Evolutionary conservation across 2,797 vertebrate species (phyloP).

Genomic region (Hipposideros larvatus): DNA sequence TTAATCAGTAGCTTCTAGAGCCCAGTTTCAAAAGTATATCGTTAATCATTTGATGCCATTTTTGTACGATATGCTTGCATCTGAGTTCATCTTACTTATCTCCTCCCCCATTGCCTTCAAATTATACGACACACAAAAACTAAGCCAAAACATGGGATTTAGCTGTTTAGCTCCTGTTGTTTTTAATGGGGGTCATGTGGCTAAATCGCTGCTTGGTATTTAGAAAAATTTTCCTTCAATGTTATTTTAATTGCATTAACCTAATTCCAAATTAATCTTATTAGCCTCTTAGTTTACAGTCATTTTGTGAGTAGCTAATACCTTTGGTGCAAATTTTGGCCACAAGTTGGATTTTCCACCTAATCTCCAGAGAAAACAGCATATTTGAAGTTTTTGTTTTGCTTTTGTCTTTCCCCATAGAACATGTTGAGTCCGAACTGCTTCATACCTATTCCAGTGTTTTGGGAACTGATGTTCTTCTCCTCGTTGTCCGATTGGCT

Average conservation of each 20-base stretch:
- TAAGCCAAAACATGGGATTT: slow-evolving; percentile 70
- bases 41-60: background rate
- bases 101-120: background rate
- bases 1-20: background rate
- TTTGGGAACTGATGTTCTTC: slow-evolving; percentile 90
- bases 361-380: background rate
- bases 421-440: slow-evolving; percentile 93
- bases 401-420: slow-evolving; percentile 82
- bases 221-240: slow-evolving; percentile 71
- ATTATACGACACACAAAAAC: background rate
- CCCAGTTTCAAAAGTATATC: background rate
- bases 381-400: background rate
- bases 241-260: slow-evolving; percentile 79
- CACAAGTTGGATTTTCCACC: slow-evolving; percentile 22
- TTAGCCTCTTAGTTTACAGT: slow-evolving; percentile 73
- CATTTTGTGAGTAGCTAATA: slow-evolving; percentile 56
- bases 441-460: slow-evolving; percentile 96
- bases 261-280: slow-evolving; percentile 82
- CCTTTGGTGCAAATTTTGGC: slow-evolving; percentile 34
- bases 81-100: background rate
- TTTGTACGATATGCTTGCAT: background rate
- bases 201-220: slow-evolving; percentile 77
- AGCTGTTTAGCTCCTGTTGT: slow-evolving; percentile 71
- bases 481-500: slow-evolving; percentile 96
- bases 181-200: slow-evolving; percentile 76